phyloP scores from a whole-genome alignment of 1,140 invertebrate genomes.

The Orussus abietinus region DNA sequence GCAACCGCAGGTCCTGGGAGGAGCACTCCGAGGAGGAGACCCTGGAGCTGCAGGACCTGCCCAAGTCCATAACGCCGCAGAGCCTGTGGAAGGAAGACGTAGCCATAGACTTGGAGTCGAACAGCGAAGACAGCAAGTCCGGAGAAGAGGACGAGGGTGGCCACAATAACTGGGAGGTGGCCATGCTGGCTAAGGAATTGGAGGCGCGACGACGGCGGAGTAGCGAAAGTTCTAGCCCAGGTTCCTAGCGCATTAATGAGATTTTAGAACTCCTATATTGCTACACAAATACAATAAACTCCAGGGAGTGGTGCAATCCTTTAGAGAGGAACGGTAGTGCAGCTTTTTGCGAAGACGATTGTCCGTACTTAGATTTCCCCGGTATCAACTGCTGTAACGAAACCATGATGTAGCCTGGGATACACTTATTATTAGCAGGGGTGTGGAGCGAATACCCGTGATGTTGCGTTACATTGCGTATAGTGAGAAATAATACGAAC shows the following conservation, averaged over 20 bases:
- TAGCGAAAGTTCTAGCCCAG: slow-evolving; percentile 44
- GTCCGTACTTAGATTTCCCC: slow-evolving; percentile 37
- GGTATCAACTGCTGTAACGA: slow-evolving; percentile 39
- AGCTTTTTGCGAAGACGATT: slow-evolving; percentile 35
- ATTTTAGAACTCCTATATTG: slow-evolving; percentile 42
- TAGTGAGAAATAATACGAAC: too few relatives aligned
- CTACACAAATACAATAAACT: slow-evolving; percentile 31
- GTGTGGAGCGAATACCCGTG: too few relatives aligned
- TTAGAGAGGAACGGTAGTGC: slow-evolving; percentile 23
- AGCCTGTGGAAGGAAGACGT: slow-evolving; percentile 46
- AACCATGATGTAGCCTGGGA: slow-evolving; percentile 45
- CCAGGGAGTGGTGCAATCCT: slow-evolving; percentile 22
- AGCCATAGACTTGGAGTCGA: slow-evolving; percentile 53
- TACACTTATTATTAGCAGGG: too few relatives aligned
- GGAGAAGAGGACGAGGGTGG: slow-evolving; percentile 33
- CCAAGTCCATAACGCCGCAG: slow-evolving; percentile 48
- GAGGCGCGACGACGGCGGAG: slow-evolving; percentile 58
- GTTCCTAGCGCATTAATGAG: slow-evolving; percentile 52
- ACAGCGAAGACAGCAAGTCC: slow-evolving; percentile 43
- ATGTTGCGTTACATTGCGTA: too few relatives aligned
- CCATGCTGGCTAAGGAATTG: slow-evolving; percentile 71
- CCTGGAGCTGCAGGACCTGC: slow-evolving; percentile 56
- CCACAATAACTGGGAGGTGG: slow-evolving; percentile 72
- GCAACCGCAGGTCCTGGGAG: slow-evolving; percentile 56
- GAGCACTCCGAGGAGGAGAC: slow-evolving; percentile 59